Evolutionary conservation across 2,113 vertebrate species (phyloP), one percentile per base, ranked within the genome.

Genomic region (Bungarus multicinctus): DNA sequence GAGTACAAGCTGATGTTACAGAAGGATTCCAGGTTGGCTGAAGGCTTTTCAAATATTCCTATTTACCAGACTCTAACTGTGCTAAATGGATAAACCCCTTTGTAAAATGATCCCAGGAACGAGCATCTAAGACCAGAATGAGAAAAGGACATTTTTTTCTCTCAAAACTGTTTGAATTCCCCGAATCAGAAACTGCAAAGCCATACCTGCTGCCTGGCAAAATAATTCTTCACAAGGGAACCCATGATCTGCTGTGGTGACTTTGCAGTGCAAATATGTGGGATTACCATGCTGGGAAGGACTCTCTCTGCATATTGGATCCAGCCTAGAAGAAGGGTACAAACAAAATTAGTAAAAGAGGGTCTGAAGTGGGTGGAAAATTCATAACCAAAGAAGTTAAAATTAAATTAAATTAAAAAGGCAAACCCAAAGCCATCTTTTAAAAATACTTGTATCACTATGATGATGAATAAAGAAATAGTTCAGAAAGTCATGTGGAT

Each of bases 201-300:
- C 50, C 95, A 97, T 90, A 99, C 99, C 98, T 99, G 98, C 96
- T 98, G 98, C 89, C 98, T 98, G 47, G 98, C 98, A 95, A 99
- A 99, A 95, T 98, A 99, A 94, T 99, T 98, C 97, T 99, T 99
- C 94, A 99, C 98, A 94, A 99, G 97, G 20, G 98, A 98, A 86
- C 99, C 99, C 99, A 99, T 99, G 95, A 99, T 98, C 97, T 99
- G 99, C 96, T 99, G 99, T 0, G 99, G 98, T 45, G 99, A 99
- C 94, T 98, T 98, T 93, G 99, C 98, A 47, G 98, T 98, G 97
- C 99, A 99, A 95, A 99, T 99, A 96, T 99, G 98, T 89, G 99
- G 98, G 1, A 98, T 99, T 39, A 99, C 98, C 34, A 99, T 97
- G 81, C 98, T 98, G 85, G 99, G 99, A 74, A 99, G 98, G 10